phyloP scores from a whole-genome alignment of 2,797 vertebrate genomes.

The Phylloscopus collybita region DNA sequence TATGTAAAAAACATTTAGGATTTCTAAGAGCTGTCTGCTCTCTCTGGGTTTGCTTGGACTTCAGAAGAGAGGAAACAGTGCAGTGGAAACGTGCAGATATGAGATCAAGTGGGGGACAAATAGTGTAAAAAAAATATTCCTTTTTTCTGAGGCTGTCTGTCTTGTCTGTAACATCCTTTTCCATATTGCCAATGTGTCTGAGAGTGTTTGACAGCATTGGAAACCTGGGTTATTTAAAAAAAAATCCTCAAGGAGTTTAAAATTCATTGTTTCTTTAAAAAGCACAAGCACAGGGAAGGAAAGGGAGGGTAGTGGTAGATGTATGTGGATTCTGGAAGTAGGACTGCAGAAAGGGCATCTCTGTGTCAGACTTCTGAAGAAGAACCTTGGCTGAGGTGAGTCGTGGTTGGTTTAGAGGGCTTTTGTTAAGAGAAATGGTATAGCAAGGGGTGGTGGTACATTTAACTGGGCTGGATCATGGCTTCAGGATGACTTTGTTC shows the following conservation, averaged over 20 bases:
- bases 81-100: not conserved
- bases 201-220: not conserved
- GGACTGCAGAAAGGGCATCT: not conserved
- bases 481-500: not conserved
- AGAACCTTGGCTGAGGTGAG: not conserved
- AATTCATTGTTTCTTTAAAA: not conserved
- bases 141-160: not conserved
- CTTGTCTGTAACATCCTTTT: not conserved
- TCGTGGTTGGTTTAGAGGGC: not conserved
- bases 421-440: not conserved
- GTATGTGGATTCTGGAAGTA: not conserved
- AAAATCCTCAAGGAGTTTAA: not conserved
- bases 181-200: not conserved
- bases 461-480: not conserved
- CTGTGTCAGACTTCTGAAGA: not conserved
- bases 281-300: not conserved
- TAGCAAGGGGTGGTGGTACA: not conserved
- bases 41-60: slow-evolving; percentile 3
- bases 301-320: not conserved
- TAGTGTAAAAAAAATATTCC: not conserved
- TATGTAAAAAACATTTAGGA: not conserved
- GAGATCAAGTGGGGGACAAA: not conserved
- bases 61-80: not conserved
- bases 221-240: not conserved
- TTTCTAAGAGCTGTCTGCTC: not conserved